Evolutionary conservation across 2,888 invertebrate species (phyloP).

Genomic region (Leptopilina syphax): DNA sequence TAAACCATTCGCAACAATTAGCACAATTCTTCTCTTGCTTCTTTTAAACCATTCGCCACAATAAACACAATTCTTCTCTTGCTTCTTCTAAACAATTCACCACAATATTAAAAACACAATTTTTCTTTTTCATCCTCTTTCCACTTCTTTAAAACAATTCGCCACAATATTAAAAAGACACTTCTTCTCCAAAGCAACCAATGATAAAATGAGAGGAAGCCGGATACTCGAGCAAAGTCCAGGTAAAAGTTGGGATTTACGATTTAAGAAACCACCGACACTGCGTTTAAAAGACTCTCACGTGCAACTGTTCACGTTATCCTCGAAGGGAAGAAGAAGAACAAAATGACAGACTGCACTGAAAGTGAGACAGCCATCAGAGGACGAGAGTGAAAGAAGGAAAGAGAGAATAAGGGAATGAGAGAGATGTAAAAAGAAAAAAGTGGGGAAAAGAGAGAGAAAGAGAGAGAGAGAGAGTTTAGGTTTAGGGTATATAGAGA

Average conservation of each 20-base stretch:
- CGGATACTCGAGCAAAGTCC: no score
- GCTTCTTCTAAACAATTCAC: no score
- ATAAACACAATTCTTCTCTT: no score
- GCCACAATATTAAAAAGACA: no score
- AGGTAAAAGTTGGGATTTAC: not conserved
- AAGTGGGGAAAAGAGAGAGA: not conserved
- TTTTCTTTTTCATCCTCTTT: no score
- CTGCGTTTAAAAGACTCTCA: constrained; percentile 23
- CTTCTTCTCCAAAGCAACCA: no score
- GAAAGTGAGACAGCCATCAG: not conserved
- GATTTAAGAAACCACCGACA: constrained; percentile 28
- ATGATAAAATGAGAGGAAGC: no score
- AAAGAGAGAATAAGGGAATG: not conserved
- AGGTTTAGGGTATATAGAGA: constrained; percentile 31
- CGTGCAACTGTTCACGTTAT: constrained; percentile 8
- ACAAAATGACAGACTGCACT: not conserved
- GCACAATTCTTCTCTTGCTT: no score
- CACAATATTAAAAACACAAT: no score
- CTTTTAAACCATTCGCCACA: no score
- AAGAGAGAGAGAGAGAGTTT: constrained; percentile 16
- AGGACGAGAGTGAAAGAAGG: not conserved
- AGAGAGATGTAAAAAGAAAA: not conserved
- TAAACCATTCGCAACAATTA: no score
- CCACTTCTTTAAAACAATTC: no score
- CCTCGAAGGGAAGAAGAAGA: constrained; percentile 18